A percentile compares a stretch with the other conserved stretches of the same genome.
These are phyloP conservation scores for Prolemur simus DNA, from an alignment of 2,113 vertebrate species.

Conservation along the genomic window DNA sequence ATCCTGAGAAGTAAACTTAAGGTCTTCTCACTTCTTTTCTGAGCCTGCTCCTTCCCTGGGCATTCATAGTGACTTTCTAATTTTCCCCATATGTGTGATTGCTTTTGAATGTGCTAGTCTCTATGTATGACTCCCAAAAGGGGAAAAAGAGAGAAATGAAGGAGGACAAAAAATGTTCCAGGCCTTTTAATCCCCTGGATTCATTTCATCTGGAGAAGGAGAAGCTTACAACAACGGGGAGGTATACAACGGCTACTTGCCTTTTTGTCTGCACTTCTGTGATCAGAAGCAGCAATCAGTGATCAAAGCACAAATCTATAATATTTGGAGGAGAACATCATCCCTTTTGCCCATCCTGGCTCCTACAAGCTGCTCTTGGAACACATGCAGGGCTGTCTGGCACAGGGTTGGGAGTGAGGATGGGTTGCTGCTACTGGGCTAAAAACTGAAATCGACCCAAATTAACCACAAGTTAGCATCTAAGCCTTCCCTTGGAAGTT, in stretches of 20 bases:
- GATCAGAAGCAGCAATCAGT: background rate
- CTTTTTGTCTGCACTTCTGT: background rate
- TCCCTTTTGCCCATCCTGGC: background rate
- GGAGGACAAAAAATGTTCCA: background rate
- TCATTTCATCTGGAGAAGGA: background rate
- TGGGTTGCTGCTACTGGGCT: background rate
- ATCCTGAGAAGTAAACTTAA: background rate
- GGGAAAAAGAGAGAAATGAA: background rate
- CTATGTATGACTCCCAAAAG: background rate
- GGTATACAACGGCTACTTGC: background rate
- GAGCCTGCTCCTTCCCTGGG: background rate
- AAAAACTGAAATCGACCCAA: background rate
- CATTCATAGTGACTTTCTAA: background rate
- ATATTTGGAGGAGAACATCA: background rate
- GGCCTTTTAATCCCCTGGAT: background rate
- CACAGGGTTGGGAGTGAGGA: background rate
- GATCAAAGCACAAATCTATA: background rate
- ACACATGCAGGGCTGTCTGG: background rate
- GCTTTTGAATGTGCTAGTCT: background rate
- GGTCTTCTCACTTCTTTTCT: background rate
- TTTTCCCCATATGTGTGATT: background rate
- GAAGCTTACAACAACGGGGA: background rate
- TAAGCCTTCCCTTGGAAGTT: background rate
- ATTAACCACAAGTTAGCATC: background rate
- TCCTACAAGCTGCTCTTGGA: background rate